Conservation (phyloP, 1,140 invertebrate genomes). For the Solenopsis fugax region DNA sequence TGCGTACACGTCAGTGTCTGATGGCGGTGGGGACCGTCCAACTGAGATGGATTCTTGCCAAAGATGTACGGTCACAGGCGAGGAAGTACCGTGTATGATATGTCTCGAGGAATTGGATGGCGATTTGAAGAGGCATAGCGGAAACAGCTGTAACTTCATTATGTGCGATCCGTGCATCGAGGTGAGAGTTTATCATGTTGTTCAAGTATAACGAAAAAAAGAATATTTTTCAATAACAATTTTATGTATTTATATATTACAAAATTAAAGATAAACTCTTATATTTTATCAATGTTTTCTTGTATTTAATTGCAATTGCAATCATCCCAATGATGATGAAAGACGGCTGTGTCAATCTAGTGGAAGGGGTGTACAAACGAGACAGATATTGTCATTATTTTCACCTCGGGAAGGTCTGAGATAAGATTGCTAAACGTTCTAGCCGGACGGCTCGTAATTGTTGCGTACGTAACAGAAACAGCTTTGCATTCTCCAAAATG, state of each 20-base stretch:
- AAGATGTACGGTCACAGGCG: conserved; percentile 73
- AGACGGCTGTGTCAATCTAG: conserved; percentile 85
- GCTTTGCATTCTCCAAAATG: conserved; percentile 78
- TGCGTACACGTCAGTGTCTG: conserved; percentile 73
- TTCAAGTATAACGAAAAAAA: background rate
- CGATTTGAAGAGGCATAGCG: conserved; percentile 87
- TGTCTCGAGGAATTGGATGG: conserved; percentile 89
- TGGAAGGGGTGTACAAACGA: conserved; percentile 83
- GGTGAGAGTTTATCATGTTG: conserved; percentile 84
- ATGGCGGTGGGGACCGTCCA: conserved; percentile 75
- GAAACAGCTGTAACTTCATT: conserved; percentile 87
- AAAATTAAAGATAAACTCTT: background rate
- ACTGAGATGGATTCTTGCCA: conserved; percentile 76
- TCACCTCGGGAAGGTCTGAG: conserved; percentile 87
- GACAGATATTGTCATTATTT: conserved; percentile 79
- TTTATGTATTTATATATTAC: background rate
- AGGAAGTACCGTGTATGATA: conserved; percentile 87
- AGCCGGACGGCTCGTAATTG: conserved; percentile 83
- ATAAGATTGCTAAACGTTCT: conserved; percentile 83
- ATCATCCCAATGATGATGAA: conserved; percentile 83
- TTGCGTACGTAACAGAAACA: conserved; percentile 85
- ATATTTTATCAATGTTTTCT: conserved; percentile 2
- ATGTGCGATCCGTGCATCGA: conserved; percentile 89
- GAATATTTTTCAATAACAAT: background rate
- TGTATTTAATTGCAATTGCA: conserved; percentile 16